A percentile compares a stretch with the other conserved stretches of the same genome.
Conservation (phyloP, 1,140 invertebrate species). For the Ganaspis sp. region DNA sequence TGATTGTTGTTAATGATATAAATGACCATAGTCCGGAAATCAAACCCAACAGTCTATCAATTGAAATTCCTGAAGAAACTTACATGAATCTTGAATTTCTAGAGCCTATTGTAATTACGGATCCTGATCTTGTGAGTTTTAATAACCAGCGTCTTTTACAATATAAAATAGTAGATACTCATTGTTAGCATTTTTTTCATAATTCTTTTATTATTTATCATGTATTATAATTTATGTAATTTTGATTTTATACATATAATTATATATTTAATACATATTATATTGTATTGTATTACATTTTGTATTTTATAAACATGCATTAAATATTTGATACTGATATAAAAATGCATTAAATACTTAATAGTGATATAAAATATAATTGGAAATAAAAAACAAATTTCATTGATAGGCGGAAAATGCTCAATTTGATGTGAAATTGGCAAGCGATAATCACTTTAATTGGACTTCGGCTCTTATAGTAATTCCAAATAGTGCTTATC, state of each 20-base stretch:
- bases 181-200: too few relatives aligned
- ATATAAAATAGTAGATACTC: too few relatives aligned
- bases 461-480: slow-evolving; percentile 74
- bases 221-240: too few relatives aligned
- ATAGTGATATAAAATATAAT: too few relatives aligned
- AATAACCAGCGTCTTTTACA: slow-evolving; percentile 24
- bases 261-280: too few relatives aligned
- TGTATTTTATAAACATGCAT: too few relatives aligned
- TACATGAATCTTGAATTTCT: slow-evolving; percentile 71
- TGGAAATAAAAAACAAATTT: too few relatives aligned
- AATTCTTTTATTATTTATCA: slow-evolving; percentile 28
- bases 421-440: slow-evolving; percentile 74
- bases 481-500: slow-evolving; percentile 77
- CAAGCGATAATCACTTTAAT: slow-evolving; percentile 50
- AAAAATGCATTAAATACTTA: too few relatives aligned
- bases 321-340: too few relatives aligned
- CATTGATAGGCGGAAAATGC: slow-evolving; percentile 76
- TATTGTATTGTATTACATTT: too few relatives aligned
- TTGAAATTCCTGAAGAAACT: slow-evolving; percentile 72
- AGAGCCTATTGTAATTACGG: slow-evolving; percentile 72
- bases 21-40: slow-evolving; percentile 77
- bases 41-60: slow-evolving; percentile 58
- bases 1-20: slow-evolving; percentile 77
- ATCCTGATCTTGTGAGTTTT: slow-evolving; percentile 76
- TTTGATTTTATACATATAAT: too few relatives aligned